Percentiles rank a stretch among this genome's conserved stretches.
Evolutionary conservation across 2,797 vertebrate genomes (phyloP).

Genomic region (Cirrhinus mrigala): DNA sequence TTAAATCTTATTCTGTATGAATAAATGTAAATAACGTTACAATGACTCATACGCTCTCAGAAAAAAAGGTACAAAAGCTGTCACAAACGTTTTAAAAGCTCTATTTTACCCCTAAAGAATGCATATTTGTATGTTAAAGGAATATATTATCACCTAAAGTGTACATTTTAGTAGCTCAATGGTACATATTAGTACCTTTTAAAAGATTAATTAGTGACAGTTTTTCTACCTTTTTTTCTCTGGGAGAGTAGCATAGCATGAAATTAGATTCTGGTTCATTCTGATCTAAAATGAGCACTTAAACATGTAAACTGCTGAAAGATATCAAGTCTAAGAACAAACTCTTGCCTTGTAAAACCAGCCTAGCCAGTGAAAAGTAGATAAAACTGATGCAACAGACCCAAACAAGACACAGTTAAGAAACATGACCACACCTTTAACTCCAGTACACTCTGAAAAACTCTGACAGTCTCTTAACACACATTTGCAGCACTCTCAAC

Average conservation of each 20-base stretch:
- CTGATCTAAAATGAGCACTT: not conserved
- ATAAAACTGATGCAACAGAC: not conserved
- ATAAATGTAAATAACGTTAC: not conserved
- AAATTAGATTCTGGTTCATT: not conserved
- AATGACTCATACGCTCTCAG: not conserved
- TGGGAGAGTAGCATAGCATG: too few species aligned
- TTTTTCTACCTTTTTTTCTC: too few species aligned
- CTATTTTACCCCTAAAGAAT: too few species aligned
- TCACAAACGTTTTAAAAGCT: too few species aligned
- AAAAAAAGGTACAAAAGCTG: too few species aligned
- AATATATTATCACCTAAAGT: too few species aligned
- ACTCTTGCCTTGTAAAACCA: not conserved
- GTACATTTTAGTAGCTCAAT: too few species aligned
- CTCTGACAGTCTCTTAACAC: not conserved
- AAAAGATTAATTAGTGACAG: too few species aligned
- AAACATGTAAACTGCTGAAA: too few species aligned
- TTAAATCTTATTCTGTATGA: not conserved
- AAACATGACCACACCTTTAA: conserved; percentile 7
- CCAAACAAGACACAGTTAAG: not conserved
- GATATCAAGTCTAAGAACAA: not conserved
- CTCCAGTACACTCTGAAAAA: not conserved
- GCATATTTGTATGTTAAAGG: too few species aligned
- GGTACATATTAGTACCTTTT: too few species aligned
- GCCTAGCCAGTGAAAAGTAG: not conserved
- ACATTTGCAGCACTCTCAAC: not conserved